Percentiles rank a stretch among this genome's conserved stretches.
Evolutionary conservation across 2,113 vertebrate genomes (phyloP).

Genomic region (Piprites chloris): DNA sequence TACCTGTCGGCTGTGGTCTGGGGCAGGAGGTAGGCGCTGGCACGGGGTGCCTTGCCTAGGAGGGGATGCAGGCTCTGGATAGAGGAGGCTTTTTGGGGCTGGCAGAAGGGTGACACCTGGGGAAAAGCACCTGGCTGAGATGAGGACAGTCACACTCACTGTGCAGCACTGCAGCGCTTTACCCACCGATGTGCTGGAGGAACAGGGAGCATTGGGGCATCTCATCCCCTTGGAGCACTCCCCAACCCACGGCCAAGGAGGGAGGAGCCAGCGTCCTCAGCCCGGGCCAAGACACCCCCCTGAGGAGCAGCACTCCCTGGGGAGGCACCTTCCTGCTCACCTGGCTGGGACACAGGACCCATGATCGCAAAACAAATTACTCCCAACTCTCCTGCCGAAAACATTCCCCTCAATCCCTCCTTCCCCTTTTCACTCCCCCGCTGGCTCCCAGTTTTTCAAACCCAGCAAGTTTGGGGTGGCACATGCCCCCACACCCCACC

Average conservation of each 20-base stretch:
- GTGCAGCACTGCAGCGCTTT: fast-evolving
- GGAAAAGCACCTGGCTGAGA: constrained; percentile 25
- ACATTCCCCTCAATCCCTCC: background rate
- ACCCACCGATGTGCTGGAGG: fast-evolving
- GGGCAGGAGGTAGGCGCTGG: constrained; percentile 79
- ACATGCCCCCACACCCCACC: fast-evolving
- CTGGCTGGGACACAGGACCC: background rate
- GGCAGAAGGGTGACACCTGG: constrained; percentile 87
- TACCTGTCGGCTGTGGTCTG: constrained; percentile 78
- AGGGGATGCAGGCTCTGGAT: constrained; percentile 81
- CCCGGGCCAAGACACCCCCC: fast-evolving
- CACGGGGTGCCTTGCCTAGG: constrained; percentile 79
- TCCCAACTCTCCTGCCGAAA: background rate
- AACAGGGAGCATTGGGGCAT: background rate
- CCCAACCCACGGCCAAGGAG: fast-evolving
- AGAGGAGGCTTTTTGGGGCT: constrained; percentile 84
- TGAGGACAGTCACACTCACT: fast-evolving
- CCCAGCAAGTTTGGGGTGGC: background rate
- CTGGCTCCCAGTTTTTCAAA: background rate
- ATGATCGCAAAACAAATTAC: background rate
- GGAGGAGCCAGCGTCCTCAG: fast-evolving
- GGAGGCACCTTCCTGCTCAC: background rate
- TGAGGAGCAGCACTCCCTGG: background rate
- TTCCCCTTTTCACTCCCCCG: background rate
- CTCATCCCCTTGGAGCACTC: background rate